Conservation (phyloP, 2,888 invertebrate genomes). For the Drosophila parthenogenetica region DNA sequence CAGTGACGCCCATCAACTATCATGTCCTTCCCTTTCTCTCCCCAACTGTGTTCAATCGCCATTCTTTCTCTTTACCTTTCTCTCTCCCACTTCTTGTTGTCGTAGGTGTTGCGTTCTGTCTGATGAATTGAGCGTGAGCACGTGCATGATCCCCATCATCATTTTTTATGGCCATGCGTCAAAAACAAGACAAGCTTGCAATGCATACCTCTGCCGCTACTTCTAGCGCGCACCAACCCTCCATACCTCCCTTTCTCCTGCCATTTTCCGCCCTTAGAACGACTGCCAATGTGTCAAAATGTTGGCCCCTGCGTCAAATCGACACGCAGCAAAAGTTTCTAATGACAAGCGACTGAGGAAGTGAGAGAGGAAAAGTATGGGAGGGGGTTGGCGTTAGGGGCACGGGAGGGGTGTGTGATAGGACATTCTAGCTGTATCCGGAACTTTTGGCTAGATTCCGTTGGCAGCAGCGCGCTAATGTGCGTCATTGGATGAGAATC, state of each 20-base stretch:
- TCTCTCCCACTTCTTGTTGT: slow-evolving; percentile 2
- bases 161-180: slow-evolving; percentile 75
- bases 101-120: slow-evolving; percentile 64
- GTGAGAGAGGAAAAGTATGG: no score
- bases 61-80: not conserved
- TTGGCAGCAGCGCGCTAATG: slow-evolving; percentile 52
- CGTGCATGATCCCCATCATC: slow-evolving; percentile 77
- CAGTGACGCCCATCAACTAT: slow-evolving; percentile 62
- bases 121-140: slow-evolving; percentile 77
- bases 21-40: not conserved
- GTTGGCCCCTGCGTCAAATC: slow-evolving; percentile 57
- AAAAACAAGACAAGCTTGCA: slow-evolving; percentile 60
- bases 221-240: not conserved
- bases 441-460: slow-evolving; percentile 50
- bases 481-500: slow-evolving; percentile 36
- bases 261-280: slow-evolving; percentile 1
- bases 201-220: not conserved
- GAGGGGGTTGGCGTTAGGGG: not conserved
- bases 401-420: slow-evolving; percentile 13
- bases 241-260: not conserved
- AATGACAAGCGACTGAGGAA: slow-evolving; percentile 36
- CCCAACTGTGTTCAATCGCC: not conserved
- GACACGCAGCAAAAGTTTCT: slow-evolving; percentile 62
- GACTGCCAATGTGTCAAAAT: slow-evolving; percentile 69
- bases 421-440: slow-evolving; percentile 47